Conservation (phyloP, 2,113 vertebrate species). For the Anoura caudifer region DNA sequence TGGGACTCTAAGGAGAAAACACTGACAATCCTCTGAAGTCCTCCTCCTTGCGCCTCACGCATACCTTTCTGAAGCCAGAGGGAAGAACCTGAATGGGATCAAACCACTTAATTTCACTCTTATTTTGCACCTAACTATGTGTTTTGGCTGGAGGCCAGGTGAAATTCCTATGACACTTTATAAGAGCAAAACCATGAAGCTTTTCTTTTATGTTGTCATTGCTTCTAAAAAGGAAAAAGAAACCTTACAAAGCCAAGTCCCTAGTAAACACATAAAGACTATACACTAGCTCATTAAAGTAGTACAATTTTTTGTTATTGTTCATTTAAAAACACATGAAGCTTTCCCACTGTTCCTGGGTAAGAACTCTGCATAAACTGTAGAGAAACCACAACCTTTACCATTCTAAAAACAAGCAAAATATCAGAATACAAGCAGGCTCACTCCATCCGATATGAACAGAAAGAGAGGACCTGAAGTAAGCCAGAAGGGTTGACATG, state of each 20-base stretch:
- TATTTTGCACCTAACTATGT: neutral
- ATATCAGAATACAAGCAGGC: neutral
- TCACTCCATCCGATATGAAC: neutral
- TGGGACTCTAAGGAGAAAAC: neutral
- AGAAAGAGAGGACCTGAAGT: neutral
- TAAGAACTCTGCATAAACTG: neutral
- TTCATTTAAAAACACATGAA: slow-evolving; percentile 40
- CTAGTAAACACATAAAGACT: neutral
- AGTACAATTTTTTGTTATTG: slow-evolving; percentile 17
- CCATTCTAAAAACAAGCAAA: neutral
- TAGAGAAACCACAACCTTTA: slow-evolving; percentile 15
- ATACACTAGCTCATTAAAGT: slow-evolving; percentile 37
- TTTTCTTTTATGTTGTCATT: neutral
- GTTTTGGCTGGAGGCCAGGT: neutral
- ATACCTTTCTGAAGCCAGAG: neutral
- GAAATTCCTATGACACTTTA: neutral
- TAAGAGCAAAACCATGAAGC: neutral
- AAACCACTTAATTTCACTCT: neutral
- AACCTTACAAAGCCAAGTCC: slow-evolving; percentile 10
- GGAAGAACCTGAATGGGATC: neutral
- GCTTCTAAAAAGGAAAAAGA: slow-evolving; percentile 11
- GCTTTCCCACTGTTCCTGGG: slow-evolving; percentile 9
- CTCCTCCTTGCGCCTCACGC: neutral
- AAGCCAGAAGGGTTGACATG: neutral
- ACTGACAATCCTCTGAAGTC: neutral